phyloP scores from a whole-genome alignment of 2,888 invertebrate genomes.

The Tetranychus piercei region DNA sequence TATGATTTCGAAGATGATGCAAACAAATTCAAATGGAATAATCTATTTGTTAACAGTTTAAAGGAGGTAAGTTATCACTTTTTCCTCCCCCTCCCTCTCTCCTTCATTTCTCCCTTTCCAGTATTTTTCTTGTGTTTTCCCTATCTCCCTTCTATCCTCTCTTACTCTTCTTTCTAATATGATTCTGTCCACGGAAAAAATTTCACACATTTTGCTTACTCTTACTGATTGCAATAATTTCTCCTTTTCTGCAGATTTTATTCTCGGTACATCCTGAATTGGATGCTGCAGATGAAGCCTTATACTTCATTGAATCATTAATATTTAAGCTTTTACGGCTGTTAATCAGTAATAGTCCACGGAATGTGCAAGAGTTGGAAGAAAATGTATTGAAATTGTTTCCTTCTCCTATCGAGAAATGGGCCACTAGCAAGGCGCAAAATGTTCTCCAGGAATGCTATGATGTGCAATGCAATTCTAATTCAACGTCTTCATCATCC shows the following conservation, averaged over 20 bases:
- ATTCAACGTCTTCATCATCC: constrained; percentile 6
- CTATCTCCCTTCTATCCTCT: constrained; percentile 5
- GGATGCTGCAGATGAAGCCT: constrained; percentile 65
- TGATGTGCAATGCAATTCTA: constrained; percentile 5
- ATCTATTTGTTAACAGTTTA: not conserved
- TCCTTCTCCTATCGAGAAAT: constrained; percentile 68
- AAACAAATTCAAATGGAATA: not conserved
- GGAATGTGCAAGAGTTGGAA: constrained; percentile 62
- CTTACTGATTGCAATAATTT: not conserved
- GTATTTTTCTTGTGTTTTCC: not conserved
- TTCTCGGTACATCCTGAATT: constrained; percentile 75
- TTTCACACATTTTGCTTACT: constrained; percentile 1
- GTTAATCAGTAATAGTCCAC: constrained; percentile 56
- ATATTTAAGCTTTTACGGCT: constrained; percentile 49
- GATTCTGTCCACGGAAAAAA: constrained; percentile 1
- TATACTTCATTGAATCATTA: constrained; percentile 75
- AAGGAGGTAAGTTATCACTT: not conserved
- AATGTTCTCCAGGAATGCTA: constrained; percentile 7
- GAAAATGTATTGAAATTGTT: constrained; percentile 75
- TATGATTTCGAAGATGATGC: not conserved
- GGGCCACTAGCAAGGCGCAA: constrained; percentile 11
- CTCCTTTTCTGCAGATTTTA: constrained; percentile 3
- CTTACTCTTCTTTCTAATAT: not conserved
- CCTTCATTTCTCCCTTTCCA: constrained; percentile 1
- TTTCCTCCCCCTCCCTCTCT: constrained; percentile 9